A percentile compares a stretch with the other conserved stretches of the same genome.
phyloP scores from a whole-genome alignment of 2,888 invertebrate species.

The Scaptomyza caliginosa region DNA sequence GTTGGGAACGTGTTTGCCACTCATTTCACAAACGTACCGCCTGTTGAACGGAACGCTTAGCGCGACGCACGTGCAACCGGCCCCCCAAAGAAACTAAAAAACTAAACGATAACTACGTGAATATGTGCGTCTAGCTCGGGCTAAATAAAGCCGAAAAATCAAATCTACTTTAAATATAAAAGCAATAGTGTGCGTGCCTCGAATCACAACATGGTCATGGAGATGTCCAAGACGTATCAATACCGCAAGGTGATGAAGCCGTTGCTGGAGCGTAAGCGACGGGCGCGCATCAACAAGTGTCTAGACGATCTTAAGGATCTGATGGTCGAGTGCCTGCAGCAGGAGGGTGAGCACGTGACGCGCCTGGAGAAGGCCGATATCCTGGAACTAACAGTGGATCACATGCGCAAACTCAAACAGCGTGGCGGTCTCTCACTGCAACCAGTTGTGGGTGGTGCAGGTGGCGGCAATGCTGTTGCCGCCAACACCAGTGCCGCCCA shows the following conservation, averaged over 20 bases:
- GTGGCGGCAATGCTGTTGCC: conserved; percentile 20
- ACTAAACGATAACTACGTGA: conserved; percentile 47
- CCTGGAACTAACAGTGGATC: conserved; percentile 93
- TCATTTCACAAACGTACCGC: conserved; percentile 83
- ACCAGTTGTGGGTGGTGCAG: conserved; percentile 20
- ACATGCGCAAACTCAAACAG: conserved; percentile 91
- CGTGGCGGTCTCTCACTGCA: conserved; percentile 88
- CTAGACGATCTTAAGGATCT: conserved; percentile 95
- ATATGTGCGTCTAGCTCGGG: conserved; percentile 55
- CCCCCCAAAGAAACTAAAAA: conserved; percentile 38
- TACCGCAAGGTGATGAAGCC: conserved; percentile 98
- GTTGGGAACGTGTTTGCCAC: conserved; percentile 82
- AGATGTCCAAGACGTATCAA: conserved; percentile 94
- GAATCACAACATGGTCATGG: conserved; percentile 82
- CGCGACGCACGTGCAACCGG: conserved; percentile 59
- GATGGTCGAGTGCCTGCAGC: conserved; percentile 89
- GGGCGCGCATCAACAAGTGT: conserved; percentile 95
- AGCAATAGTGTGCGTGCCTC: conserved; percentile 27
- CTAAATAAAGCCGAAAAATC: conserved; percentile 18
- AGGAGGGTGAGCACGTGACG: conserved; percentile 95
- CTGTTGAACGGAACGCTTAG: conserved; percentile 72
- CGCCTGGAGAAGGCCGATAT: conserved; percentile 96
- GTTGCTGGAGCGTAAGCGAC: conserved; percentile 93
- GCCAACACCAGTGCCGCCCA: conserved; percentile 85
- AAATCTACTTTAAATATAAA: conserved; percentile 6